Evolutionary conservation across 2,797 vertebrate species (phyloP), one percentile per base, ranked within the genome.

Genomic region (Caiman crocodilus): DNA sequence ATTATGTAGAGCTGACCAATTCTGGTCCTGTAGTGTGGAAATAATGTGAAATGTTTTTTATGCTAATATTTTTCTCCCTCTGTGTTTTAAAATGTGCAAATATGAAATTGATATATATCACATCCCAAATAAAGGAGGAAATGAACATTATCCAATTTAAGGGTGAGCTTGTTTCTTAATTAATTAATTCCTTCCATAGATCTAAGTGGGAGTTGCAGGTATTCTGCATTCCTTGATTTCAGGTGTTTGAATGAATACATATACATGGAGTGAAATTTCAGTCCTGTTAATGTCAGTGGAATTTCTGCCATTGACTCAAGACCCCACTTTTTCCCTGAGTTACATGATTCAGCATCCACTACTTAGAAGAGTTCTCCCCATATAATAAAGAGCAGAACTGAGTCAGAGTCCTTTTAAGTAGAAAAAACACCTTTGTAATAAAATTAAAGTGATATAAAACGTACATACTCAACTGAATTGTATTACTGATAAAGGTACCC

Each of bases 1-100:
- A 28, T 88, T 95, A 90, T 91, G 59, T 91, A 90, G 75, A 91
- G 75, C 88, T 74, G 91, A 90, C 73, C 17, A 60, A 75, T 50
- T 74, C 42, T 82, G 0, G 82, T 42, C 87, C 75, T 73, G 57
- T 92, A 76, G 42, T 73, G 50, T 23, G 88, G 55, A 88, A 79
- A 56, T 88, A 79, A 75, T 5, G 30, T 25, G 79, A 61, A 5
- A 8, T 58, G 15, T 84, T 94, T 94, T 92, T 26, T 76, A 42
- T 85, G 50, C 16, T 85, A 6, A 0, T 82, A 81, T 90, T 85
- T 80, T 84, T 74, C 14, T 2, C 18, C 2, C 86, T 12, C 23
- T 79, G 20, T 88, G 42, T 87, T 88, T 78, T 85, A 23, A 94
- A 94, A 64, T 71, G 2, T 78, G 26, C 4, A 32, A 63, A 76